These are phyloP conservation scores for Ryuthela nishihirai DNA, from an alignment of 2,888 invertebrate genomes.

Conservation along the genomic window DNA sequence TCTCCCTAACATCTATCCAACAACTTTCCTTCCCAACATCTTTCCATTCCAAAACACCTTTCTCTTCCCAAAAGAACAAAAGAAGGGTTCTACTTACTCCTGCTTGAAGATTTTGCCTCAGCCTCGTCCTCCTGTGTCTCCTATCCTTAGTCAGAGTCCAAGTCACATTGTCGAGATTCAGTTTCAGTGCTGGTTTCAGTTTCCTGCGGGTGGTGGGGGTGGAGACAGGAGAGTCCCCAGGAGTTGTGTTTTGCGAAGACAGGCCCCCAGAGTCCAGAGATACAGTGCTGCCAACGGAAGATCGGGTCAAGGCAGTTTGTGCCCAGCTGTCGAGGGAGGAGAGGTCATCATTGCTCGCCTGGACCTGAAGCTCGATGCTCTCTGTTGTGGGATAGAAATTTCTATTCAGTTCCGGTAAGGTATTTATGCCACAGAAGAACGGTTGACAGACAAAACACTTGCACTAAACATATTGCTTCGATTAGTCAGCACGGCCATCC, in stretches of 20 bases:
- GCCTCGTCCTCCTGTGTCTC: constrained; percentile 12
- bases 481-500: no score
- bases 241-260: constrained; percentile 26
- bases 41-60: background rate
- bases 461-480: background rate
- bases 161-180: constrained; percentile 26
- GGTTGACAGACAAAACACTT: background rate
- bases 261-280: constrained; percentile 17
- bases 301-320: constrained; percentile 12
- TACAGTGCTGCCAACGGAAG: constrained; percentile 18
- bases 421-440: background rate
- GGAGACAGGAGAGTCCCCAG: constrained; percentile 13
- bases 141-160: constrained; percentile 25
- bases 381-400: background rate
- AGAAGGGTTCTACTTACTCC: constrained; percentile 9
- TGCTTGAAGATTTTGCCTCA: constrained; percentile 34
- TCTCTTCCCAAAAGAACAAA: background rate
- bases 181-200: constrained; percentile 28
- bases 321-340: constrained; percentile 33
- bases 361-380: constrained; percentile 12
- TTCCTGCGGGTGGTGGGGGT: constrained; percentile 21
- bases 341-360: constrained; percentile 17
- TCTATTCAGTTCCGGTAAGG: no score
- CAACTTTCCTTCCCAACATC: no score
- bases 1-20: no score